Percentiles rank a stretch among this genome's conserved stretches.
Evolutionary conservation across 2,113 vertebrate genomes (phyloP).

Genomic region (Cyanocitta stelleri): DNA sequence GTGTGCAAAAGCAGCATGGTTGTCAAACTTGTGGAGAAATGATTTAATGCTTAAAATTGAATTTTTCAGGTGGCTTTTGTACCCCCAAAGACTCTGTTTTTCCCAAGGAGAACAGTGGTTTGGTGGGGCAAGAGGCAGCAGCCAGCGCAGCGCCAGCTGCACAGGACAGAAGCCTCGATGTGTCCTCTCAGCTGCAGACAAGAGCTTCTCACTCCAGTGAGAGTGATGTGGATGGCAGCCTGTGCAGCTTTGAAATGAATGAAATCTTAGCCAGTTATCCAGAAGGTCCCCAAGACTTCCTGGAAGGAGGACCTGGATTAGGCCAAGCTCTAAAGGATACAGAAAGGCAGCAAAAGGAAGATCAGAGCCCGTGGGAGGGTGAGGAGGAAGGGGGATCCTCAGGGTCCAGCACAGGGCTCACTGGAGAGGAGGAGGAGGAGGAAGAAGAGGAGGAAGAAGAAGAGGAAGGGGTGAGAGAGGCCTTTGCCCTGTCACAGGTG

Average conservation of each 20-base stretch:
- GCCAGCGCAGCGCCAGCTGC: background rate
- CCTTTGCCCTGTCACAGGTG: background rate
- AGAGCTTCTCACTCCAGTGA: background rate
- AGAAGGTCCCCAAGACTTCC: background rate
- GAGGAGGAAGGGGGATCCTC: background rate
- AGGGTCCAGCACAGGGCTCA: background rate
- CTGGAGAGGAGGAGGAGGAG: background rate
- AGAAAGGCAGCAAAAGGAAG: background rate
- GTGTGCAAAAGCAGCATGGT: background rate
- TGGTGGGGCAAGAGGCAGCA: background rate
- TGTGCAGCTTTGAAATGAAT: slow-evolving; percentile 71
- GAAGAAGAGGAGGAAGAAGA: background rate
- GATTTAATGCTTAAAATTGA: background rate
- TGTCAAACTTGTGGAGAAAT: background rate
- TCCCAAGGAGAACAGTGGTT: background rate
- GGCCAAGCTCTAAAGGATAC: background rate
- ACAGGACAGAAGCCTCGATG: background rate
- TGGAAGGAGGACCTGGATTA: background rate
- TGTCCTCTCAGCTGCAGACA: background rate
- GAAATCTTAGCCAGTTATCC: slow-evolving; percentile 62
- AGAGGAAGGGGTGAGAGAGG: background rate
- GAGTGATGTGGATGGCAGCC: slow-evolving; percentile 45
- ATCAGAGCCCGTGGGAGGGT: background rate
- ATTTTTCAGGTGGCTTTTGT: slow-evolving; percentile 15
- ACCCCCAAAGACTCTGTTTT: background rate